Evolutionary conservation across 1,140 invertebrate species (phyloP), one percentile per base, ranked within the genome.

Genomic region (Cydia pomonella): DNA sequence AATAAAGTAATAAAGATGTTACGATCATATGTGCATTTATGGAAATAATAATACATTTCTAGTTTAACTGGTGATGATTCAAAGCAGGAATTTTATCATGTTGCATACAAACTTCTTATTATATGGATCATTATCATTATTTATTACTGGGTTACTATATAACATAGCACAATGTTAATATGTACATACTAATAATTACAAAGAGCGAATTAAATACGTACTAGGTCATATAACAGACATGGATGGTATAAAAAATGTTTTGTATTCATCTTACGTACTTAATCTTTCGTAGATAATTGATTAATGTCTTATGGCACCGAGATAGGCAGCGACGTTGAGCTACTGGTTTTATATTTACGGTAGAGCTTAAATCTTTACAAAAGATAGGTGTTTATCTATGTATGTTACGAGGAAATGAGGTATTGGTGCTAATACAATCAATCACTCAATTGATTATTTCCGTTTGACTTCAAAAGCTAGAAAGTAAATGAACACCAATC

Each of bases 381-480:
- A 18, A 38, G n/a, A 21, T 38, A 41, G 7, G 64, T 33, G 12
- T 64, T 33, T 29, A 33, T 29, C 16, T 64, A 64, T n/a, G 63
- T 64, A 64, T 69, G 64, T 69, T 69, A 41, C n/a, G n/a, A 33
- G 29, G 64, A 5, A 69, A 69, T 33, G 27, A 69, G 64, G 64
- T 69, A 69, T 16, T 38, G 29, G 64, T 69, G 64, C 18, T 38
- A 69, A 18, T 18, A 21, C 27, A 21, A 69, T 69, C 27, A 21
- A 69, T 69, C 3, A 69, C 23, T 64, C 62, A 10, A 63, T 41
- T n/a, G 1, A 33, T 69, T 18, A 41, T 33, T 59, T 59, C 21
- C 53, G 21, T 59, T 23, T 59, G 53, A 59, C 6, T 59, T 53
- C 16, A 53, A 53, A 53, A 59, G 18, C 9, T 23, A 59, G 53